Evolutionary conservation across 2,113 vertebrate genomes (phyloP).

Genomic region (Pygathrix nemaeus): DNA sequence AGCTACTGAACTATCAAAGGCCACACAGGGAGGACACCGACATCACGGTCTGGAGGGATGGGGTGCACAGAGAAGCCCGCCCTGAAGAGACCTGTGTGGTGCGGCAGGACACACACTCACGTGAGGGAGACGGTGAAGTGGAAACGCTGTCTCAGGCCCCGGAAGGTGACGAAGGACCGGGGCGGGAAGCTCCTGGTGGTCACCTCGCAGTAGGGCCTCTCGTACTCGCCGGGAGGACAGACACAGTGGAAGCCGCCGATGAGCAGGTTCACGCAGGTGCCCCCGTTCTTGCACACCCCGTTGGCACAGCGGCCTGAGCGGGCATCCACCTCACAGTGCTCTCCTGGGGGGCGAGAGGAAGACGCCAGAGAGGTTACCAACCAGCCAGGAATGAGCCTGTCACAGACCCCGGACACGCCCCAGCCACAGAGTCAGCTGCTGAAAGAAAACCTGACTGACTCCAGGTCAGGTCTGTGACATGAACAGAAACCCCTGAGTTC

Average conservation of each 20-base stretch:
- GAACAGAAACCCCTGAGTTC: background rate
- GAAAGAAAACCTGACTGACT: no score
- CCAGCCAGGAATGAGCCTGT: accelerated
- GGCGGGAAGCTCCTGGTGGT: constrained; percentile 88
- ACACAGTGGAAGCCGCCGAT: constrained; percentile 88
- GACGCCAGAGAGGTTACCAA: background rate
- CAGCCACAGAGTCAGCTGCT: accelerated
- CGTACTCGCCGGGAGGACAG: constrained; percentile 83
- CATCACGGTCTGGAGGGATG: accelerated
- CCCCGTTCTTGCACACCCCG: constrained; percentile 87
- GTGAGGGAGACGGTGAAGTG: constrained; percentile 88
- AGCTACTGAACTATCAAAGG: accelerated
- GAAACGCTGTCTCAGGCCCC: constrained; percentile 88
- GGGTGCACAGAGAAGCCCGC: accelerated
- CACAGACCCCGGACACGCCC: accelerated
- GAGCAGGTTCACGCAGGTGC: constrained; percentile 88
- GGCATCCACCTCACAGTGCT: constrained; percentile 84
- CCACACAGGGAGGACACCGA: accelerated
- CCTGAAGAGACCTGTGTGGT: accelerated
- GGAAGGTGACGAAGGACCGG: constrained; percentile 88
- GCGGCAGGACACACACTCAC: constrained; percentile 74
- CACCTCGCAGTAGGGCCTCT: constrained; percentile 88
- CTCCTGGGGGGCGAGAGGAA: constrained; percentile 77
- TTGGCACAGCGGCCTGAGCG: constrained; percentile 86
- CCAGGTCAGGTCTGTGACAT: accelerated